These are phyloP conservation scores for Drosophila chauvacae DNA, from an alignment of 1,140 invertebrate genomes.

Conservation along the genomic window DNA sequence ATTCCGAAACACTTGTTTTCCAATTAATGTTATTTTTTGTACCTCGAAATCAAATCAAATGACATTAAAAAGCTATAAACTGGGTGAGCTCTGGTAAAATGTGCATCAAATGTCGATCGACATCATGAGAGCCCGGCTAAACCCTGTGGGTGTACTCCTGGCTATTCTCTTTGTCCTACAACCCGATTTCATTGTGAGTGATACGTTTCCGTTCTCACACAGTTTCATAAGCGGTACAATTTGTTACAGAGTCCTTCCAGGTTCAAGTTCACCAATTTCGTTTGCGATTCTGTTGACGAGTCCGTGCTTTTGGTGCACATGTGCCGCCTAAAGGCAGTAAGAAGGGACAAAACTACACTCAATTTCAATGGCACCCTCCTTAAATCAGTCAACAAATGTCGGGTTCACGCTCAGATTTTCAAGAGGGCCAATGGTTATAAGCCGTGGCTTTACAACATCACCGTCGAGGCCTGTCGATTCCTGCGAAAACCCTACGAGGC, in stretches of 20 bases:
- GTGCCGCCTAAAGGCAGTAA: slow-evolving; percentile 22
- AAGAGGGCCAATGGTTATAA: slow-evolving; percentile 28
- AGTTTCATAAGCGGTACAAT: background rate
- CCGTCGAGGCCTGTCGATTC: slow-evolving; percentile 17
- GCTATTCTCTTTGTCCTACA: background rate
- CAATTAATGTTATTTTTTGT: background rate
- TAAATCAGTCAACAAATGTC: background rate
- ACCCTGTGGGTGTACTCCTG: background rate
- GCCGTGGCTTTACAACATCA: slow-evolving; percentile 20
- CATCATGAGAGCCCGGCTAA: background rate
- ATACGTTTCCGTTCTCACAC: background rate
- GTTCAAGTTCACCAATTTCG: slow-evolving; percentile 8
- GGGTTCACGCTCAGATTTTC: slow-evolving; percentile 16
- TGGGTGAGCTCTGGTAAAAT: background rate
- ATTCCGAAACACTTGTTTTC: background rate
- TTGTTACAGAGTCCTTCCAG: background rate
- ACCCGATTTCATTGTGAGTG: background rate
- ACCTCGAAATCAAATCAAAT: background rate
- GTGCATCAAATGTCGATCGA: background rate
- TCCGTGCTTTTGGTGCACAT: background rate
- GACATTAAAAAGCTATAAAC: background rate
- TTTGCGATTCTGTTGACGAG: slow-evolving; percentile 8
- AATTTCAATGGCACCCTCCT: slow-evolving; percentile 16
- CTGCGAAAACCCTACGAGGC: background rate
- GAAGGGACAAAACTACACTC: background rate